phyloP scores from a whole-genome alignment of 2,113 vertebrate species.

The Eudyptes chrysolophus region DNA sequence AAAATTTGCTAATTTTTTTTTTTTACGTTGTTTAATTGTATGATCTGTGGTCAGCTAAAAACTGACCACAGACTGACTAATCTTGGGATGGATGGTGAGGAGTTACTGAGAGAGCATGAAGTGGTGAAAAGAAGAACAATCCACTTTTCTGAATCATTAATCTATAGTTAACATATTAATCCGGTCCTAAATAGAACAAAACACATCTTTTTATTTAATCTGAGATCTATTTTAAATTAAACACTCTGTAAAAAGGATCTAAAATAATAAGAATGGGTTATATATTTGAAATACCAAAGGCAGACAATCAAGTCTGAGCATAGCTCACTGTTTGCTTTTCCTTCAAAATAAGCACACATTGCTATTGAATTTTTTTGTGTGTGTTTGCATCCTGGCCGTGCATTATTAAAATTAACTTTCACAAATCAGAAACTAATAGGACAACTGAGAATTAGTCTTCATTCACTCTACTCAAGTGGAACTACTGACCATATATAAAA shows the following conservation, averaged over 20 bases:
- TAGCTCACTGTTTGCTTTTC: not conserved
- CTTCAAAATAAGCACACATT: not conserved
- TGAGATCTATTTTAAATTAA: not conserved
- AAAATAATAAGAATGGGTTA: not conserved
- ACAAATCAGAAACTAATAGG: not conserved
- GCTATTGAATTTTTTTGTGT: not conserved
- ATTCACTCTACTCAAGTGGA: not conserved
- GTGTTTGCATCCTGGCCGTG: not conserved
- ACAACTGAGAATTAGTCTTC: not conserved
- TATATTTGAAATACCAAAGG: not conserved
- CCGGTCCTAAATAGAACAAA: not conserved
- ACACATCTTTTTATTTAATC: not conserved
- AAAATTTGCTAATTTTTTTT: not conserved
- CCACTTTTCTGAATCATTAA: not conserved
- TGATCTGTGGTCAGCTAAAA: too few species aligned
- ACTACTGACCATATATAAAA: not conserved
- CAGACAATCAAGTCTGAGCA: not conserved
- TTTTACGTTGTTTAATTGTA: not conserved
- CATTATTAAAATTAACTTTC: not conserved
- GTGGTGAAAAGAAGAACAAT: not conserved
- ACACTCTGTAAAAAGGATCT: not conserved
- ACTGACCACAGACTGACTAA: too few species aligned
- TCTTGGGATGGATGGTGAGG: too few species aligned
- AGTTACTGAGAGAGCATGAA: too few species aligned
- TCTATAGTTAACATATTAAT: not conserved